phyloP scores from a whole-genome alignment of 1,140 invertebrate genomes.

The Brachionus rotundiformis region DNA sequence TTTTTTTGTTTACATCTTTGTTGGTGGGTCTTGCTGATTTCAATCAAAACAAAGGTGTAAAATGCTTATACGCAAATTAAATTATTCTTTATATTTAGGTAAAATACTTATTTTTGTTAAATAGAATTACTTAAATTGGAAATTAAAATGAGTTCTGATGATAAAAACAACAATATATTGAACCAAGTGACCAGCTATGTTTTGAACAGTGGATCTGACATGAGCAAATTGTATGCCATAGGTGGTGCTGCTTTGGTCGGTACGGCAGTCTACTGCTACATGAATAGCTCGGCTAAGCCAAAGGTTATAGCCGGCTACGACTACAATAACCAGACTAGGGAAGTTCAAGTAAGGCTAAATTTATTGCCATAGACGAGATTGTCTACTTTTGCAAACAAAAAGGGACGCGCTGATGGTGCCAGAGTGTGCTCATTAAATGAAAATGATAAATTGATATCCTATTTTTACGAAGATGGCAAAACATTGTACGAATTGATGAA shows the following conservation, averaged over 20 bases:
- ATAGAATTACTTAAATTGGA: not conserved
- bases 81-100: conserved; percentile 3
- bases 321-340: conserved; percentile 33
- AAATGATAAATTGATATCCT: conserved; percentile 15
- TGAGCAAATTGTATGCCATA: conserved; percentile 38
- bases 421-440: not conserved
- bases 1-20: conserved; percentile 10
- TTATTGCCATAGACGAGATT: not conserved
- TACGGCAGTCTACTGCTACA: conserved; percentile 20
- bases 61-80: conserved; percentile 10
- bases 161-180: conserved; percentile 29
- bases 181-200: conserved; percentile 18
- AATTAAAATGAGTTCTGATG: conserved; percentile 39
- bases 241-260: conserved; percentile 35
- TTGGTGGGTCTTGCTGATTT: not conserved
- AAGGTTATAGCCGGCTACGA: conserved; percentile 13
- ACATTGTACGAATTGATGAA: conserved; percentile 33
- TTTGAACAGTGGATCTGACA: not conserved
- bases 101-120: not conserved
- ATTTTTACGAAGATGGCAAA: conserved; percentile 39
- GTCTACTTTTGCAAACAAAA: not conserved
- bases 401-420: conserved; percentile 9
- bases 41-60: not conserved
- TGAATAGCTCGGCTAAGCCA: conserved; percentile 15
- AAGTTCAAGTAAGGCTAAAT: conserved; percentile 14